These are phyloP conservation scores for Thamnophis sirtalis DNA, from an alignment of 2,113 vertebrate genomes.

Conservation along the genomic window DNA sequence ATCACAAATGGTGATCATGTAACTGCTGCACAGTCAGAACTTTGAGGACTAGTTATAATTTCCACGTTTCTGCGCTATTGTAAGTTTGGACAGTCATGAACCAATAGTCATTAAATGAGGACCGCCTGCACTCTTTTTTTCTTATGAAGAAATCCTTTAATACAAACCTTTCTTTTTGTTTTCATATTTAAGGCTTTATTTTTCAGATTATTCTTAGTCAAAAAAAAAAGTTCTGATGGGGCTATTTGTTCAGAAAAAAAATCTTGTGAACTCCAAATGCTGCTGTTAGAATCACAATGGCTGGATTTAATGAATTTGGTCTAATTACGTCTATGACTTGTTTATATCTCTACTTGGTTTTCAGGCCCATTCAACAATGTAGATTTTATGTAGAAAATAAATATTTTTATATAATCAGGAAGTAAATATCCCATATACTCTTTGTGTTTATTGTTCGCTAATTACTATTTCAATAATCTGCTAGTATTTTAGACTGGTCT, in stretches of 20 bases:
- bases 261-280: not conserved
- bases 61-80: not conserved
- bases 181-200: not conserved
- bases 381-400: not conserved
- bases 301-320: not conserved
- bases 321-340: not conserved
- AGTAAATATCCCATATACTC: constrained; percentile 14
- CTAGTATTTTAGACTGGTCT: not conserved
- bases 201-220: not conserved
- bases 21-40: not conserved
- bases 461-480: not conserved
- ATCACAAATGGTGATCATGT: not conserved
- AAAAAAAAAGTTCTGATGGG: not conserved
- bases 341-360: not conserved
- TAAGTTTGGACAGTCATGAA: not conserved
- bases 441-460: constrained; percentile 19
- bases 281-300: not conserved
- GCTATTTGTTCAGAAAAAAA: not conserved
- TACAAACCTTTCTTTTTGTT: not conserved
- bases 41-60: not conserved
- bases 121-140: not conserved
- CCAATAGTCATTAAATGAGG: not conserved
- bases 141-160: not conserved
- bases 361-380: not conserved
- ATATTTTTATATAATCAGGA: not conserved